These are phyloP conservation scores for Bombus ignitus DNA, from an alignment of 1,140 invertebrate species.

Conservation along the genomic window DNA sequence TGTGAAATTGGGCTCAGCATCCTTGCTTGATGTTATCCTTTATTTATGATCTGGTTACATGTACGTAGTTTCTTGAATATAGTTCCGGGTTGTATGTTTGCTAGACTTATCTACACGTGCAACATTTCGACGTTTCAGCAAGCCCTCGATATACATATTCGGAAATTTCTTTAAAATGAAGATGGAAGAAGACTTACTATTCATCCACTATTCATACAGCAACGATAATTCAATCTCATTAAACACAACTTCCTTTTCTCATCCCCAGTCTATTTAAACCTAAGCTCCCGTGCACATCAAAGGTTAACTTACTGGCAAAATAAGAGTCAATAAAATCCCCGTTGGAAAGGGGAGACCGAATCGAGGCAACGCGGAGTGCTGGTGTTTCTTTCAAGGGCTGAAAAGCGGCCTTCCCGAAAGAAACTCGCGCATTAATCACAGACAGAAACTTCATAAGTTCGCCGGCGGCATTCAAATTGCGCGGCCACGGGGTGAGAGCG, in stretches of 20 bases:
- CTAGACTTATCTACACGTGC: background rate
- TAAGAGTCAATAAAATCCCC: conserved; percentile 26
- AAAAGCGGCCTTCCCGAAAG: conserved; percentile 12
- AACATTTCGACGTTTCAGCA: background rate
- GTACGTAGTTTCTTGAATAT: too few relatives aligned
- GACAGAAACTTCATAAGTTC: conserved; percentile 28
- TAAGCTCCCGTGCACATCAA: background rate
- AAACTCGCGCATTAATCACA: conserved; percentile 47
- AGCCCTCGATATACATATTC: background rate
- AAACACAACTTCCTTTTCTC: background rate
- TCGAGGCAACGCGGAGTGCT: background rate
- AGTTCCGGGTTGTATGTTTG: too few relatives aligned
- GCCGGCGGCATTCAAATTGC: conserved; percentile 14
- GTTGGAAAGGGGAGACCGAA: background rate
- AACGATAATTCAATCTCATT: background rate
- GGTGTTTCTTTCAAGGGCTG: background rate
- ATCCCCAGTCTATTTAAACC: background rate
- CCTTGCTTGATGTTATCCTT: background rate
- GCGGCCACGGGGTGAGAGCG: background rate
- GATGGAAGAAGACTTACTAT: too few relatives aligned
- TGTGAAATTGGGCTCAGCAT: background rate
- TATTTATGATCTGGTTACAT: background rate
- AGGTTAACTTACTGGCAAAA: background rate
- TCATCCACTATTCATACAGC: background rate
- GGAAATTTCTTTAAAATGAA: too few relatives aligned